Evolutionary conservation across 2,888 invertebrate genomes (phyloP).

Genomic region (Chrysolina haemoptera): DNA sequence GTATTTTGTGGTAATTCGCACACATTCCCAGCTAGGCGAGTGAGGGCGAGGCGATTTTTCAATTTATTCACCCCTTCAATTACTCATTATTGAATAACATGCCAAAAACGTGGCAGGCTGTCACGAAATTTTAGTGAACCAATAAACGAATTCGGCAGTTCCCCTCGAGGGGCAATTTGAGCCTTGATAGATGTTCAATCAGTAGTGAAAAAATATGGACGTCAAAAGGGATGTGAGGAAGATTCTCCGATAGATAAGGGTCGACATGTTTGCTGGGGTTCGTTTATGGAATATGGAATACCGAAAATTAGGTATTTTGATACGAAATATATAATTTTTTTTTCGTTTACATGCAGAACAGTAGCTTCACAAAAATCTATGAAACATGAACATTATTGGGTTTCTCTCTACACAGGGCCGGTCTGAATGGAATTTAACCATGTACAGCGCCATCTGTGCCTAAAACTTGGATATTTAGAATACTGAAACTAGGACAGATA

Average conservation of each 20-base stretch:
- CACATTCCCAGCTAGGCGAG: slow-evolving; percentile 30
- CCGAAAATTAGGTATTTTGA: no score
- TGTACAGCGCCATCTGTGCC: no score
- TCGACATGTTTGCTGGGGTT: not conserved
- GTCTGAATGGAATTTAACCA: no score
- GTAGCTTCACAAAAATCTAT: no score
- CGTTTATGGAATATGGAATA: not conserved
- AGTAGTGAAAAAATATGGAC: slow-evolving; percentile 47
- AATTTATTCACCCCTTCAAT: slow-evolving; percentile 56
- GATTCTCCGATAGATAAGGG: slow-evolving; percentile 10
- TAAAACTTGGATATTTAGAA: no score
- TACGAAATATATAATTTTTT: not conserved
- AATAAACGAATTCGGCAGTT: slow-evolving; percentile 55
- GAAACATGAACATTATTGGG: no score
- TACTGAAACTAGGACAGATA: no score
- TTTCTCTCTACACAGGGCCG: no score
- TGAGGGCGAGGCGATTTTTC: slow-evolving; percentile 44
- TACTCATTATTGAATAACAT: slow-evolving; percentile 58
- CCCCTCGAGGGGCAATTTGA: slow-evolving; percentile 51
- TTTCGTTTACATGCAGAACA: no score
- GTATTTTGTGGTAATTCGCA: slow-evolving; percentile 31
- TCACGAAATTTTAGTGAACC: slow-evolving; percentile 63
- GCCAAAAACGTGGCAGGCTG: slow-evolving; percentile 61
- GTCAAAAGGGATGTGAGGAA: slow-evolving; percentile 20
- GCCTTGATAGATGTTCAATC: slow-evolving; percentile 41